Evolutionary conservation across 2,888 invertebrate genomes (phyloP).

Genomic region (Cosmorhoe ocellata): DNA sequence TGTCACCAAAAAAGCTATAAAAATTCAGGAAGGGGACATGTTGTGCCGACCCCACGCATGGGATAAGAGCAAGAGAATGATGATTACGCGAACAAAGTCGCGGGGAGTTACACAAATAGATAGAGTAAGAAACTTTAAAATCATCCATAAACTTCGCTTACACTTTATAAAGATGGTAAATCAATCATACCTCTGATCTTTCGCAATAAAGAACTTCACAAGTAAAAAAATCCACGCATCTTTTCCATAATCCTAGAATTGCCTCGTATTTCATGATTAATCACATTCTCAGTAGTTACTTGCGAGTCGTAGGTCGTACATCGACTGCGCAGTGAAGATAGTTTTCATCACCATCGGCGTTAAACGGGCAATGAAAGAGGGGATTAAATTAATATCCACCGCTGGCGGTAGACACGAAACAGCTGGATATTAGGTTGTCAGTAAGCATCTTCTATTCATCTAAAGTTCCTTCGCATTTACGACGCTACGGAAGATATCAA

Average conservation of each 20-base stretch:
- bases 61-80: too few relatives aligned
- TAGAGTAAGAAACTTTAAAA: too few relatives aligned
- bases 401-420: slow-evolving; percentile 20
- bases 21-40: too few relatives aligned
- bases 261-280: slow-evolving; percentile 21
- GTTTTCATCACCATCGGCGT: slow-evolving; percentile 19
- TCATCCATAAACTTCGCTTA: slow-evolving; percentile 10
- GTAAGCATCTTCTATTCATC: slow-evolving; percentile 22
- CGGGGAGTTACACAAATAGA: too few relatives aligned
- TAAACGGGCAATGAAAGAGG: slow-evolving; percentile 21
- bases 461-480: slow-evolving; percentile 22
- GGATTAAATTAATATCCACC: slow-evolving; percentile 20
- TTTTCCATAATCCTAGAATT: slow-evolving; percentile 23
- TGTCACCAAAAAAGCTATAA: too few relatives aligned
- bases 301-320: slow-evolving; percentile 14
- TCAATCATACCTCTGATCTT: slow-evolving; percentile 31
- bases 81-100: too few relatives aligned
- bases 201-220: slow-evolving; percentile 24
- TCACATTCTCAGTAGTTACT: slow-evolving; percentile 14
- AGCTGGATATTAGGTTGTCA: slow-evolving; percentile 25
- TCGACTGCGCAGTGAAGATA: slow-evolving; percentile 15
- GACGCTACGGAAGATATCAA: slow-evolving; percentile 25
- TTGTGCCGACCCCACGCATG: too few relatives aligned
- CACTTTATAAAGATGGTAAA: slow-evolving; percentile 30
- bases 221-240: slow-evolving; percentile 19